Percentiles rank a stretch among this genome's conserved stretches.
Conservation (phyloP, 1,140 invertebrate genomes). For the Cydia fagiglandana region DNA sequence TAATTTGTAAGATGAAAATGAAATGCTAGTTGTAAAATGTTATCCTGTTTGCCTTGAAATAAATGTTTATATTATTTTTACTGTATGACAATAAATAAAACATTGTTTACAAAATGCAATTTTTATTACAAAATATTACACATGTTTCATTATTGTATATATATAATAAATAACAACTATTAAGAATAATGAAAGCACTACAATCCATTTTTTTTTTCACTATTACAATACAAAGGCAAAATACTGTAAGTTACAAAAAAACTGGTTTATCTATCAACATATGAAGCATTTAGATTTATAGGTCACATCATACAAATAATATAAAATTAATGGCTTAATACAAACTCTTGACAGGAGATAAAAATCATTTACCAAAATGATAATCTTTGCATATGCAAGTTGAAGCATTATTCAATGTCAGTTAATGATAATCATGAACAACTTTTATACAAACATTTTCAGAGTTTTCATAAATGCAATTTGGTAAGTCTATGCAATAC, state of each 20-base stretch:
- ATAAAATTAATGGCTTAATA: background rate
- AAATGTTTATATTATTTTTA: background rate
- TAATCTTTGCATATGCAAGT: background rate
- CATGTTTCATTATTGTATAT: slow-evolving; percentile 19
- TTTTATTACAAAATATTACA: slow-evolving; percentile 33
- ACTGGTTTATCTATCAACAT: background rate
- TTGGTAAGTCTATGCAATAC: background rate
- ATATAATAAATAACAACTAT: slow-evolving; percentile 31
- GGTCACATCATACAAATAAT: background rate
- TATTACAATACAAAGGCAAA: slow-evolving; percentile 31
- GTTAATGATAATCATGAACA: background rate
- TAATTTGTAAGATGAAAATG: too few species aligned
- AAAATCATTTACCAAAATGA: background rate
- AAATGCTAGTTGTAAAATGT: background rate
- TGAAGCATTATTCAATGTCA: background rate
- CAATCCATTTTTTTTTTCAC: slow-evolving; percentile 1
- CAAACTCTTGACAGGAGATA: background rate
- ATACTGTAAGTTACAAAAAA: slow-evolving; percentile 20
- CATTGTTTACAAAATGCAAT: slow-evolving; percentile 8
- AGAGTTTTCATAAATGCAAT: background rate
- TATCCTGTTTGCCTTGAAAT: background rate
- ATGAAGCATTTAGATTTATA: background rate
- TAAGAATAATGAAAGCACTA: slow-evolving; percentile 18
- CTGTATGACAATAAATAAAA: slow-evolving; percentile 8
- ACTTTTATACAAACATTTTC: background rate